These are phyloP conservation scores for Porites australiensis DNA, from an alignment of 64 coral and sea anemone species.

Conservation along the genomic window DNA sequence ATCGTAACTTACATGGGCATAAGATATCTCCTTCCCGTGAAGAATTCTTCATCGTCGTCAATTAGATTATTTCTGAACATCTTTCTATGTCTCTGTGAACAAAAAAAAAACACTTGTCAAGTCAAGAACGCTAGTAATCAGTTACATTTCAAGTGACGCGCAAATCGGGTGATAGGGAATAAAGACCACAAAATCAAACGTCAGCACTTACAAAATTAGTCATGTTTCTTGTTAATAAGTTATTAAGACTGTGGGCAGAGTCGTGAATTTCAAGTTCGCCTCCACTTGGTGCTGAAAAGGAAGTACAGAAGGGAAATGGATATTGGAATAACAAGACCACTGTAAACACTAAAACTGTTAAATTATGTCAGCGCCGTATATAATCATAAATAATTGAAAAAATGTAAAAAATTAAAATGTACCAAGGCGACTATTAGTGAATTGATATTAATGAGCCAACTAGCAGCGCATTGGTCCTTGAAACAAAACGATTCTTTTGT, in stretches of 20 bases:
- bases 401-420: too few relatives aligned
- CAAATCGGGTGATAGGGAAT: background rate
- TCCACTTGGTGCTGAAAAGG: conserved; percentile 1
- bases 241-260: background rate
- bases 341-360: background rate
- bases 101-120: background rate
- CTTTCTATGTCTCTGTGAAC: conserved; percentile 60
- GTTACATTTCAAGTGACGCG: background rate
- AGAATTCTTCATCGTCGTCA: conserved; percentile 54
- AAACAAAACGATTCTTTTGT: too few relatives aligned
- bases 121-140: background rate
- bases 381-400: too few relatives aligned
- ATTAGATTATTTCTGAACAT: conserved; percentile 70
- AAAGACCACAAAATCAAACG: background rate
- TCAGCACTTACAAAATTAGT: conserved; percentile 14
- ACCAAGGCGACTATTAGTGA: too few relatives aligned
- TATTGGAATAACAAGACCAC: background rate
- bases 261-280: conserved; percentile 53
- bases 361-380: too few relatives aligned
- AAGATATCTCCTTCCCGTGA: conserved; percentile 23
- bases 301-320: background rate
- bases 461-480: too few relatives aligned
- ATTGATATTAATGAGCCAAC: too few relatives aligned
- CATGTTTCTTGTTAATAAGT: conserved; percentile 4
- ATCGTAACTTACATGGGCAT: conserved; percentile 41